Percentiles rank a stretch among this genome's conserved stretches.
Conservation (phyloP, 2,113 vertebrate genomes). For the Siniperca chuatsi region DNA sequence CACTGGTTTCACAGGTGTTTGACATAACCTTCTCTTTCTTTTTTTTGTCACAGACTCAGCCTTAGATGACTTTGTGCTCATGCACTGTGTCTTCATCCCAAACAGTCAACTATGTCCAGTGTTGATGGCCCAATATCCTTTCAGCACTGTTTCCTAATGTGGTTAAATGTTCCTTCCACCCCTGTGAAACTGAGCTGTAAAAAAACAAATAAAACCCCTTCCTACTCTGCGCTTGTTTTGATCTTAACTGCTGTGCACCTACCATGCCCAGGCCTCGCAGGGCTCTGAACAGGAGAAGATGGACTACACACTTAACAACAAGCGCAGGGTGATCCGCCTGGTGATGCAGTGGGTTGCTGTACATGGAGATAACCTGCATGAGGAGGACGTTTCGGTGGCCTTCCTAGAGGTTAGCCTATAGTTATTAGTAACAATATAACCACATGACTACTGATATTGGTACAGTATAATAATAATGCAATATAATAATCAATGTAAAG, state of each 20-base stretch:
- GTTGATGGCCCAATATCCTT: conserved; percentile 99
- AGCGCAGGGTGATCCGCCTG: conserved; percentile 93
- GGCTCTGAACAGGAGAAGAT: conserved; percentile 96
- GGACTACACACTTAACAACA: conserved; percentile 97
- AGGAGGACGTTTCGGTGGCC: conserved; percentile 89
- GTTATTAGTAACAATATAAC: background rate
- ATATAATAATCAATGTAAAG: background rate
- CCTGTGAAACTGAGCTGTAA: background rate
- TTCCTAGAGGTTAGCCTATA: conserved; percentile 92
- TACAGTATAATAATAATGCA: background rate
- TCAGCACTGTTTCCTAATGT: conserved; percentile 32
- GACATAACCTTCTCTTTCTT: background rate
- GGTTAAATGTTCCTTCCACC: background rate
- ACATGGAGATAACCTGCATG: conserved; percentile 90
- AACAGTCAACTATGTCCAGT: conserved; percentile 93
- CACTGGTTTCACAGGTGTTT: conserved; percentile 43
- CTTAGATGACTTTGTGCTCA: conserved; percentile 96
- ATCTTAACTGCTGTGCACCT: conserved; percentile 91
- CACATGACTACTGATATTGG: background rate
- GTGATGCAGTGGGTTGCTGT: conserved; percentile 91
- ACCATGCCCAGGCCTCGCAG: conserved; percentile 94
- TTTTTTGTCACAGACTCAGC: conserved; percentile 86
- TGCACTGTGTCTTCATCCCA: conserved; percentile 98
- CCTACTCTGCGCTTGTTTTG: conserved; percentile 14
- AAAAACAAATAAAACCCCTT: background rate